Evolutionary conservation across 2,888 invertebrate genomes (phyloP), one percentile per base, ranked within the genome.

Genomic region (Drosophila robusta): DNA sequence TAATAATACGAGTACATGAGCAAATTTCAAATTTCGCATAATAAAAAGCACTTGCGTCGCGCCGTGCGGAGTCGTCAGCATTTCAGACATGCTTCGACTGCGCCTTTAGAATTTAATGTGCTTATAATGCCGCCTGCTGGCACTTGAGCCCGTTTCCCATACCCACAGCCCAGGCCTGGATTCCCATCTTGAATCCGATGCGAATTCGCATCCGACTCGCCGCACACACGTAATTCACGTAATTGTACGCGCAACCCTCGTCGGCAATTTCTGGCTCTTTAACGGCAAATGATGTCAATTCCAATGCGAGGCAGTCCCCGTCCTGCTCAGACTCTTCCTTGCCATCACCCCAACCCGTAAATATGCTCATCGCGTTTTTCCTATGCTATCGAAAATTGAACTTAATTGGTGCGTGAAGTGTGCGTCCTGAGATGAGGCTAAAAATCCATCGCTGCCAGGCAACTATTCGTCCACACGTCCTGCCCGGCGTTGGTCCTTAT

Each of bases 61-160:
- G 34, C 42, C 41, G 29, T 16, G 36, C 29, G 18, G 12, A 24
- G 26, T 36, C 50, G 16, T 82, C 72, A 72, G 54, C 70, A 87
- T 85, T 89, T 80, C 62, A 75, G 75, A 55, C 86, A 85, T 89
- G 87, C 88, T 65, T 80, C 70, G 81, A 68, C 55, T 77, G 88
- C 66, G 81, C 78, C 89, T 87, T 87, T 72, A 75, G 84, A 89
- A 87, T 87, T 89, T 87, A 89, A 86, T 89, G 85, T 86, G 85
- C 89, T 86, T 86, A 85, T 89, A 86, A 86, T 89, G 88, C 85
- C 88, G 85, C 89, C 89, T 81, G 85, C 85, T 89, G 87, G 68
- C 81, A 87, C 88, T 87, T 75, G 56, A 75, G 72, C 78, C 60
- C 74, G 70, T 56, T 57, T 57, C 52, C 58, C 39, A 36, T 38